A percentile compares a stretch with the other conserved stretches of the same genome.
Conservation (phyloP, 2,113 vertebrate species). For the Rhinolophus sinicus region DNA sequence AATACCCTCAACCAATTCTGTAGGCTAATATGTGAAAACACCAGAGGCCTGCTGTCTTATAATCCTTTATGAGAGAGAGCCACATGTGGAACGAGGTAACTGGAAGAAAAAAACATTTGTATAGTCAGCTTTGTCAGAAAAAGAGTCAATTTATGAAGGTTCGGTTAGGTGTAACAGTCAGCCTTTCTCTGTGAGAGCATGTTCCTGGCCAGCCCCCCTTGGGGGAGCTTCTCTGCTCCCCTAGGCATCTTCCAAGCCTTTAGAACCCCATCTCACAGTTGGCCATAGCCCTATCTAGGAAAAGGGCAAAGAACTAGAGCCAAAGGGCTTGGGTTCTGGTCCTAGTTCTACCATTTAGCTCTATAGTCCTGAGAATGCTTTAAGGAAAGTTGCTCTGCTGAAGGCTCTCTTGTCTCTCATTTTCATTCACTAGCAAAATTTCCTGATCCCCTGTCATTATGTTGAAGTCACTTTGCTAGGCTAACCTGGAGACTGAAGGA, state of each 20-base stretch:
- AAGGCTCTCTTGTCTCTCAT: not conserved
- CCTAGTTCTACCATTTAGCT: not conserved
- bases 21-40: not conserved
- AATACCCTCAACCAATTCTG: not conserved
- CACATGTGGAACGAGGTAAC: not conserved
- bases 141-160: not conserved
- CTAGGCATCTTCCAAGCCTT: not conserved
- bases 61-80: not conserved
- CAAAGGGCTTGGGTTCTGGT: not conserved
- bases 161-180: not conserved
- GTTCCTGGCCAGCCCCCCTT: not conserved
- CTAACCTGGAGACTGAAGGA: not conserved
- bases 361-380: not conserved
- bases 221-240: not conserved
- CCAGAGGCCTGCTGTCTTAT: not conserved
- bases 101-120: not conserved
- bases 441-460: not conserved
- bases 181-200: not conserved
- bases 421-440: not conserved
- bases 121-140: not conserved
- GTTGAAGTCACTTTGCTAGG: not conserved
- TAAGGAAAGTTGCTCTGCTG: not conserved
- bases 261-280: not conserved
- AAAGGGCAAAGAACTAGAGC: not conserved
- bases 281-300: not conserved